These are phyloP conservation scores for Drosophila arawakana DNA, from an alignment of 1,140 invertebrate species.

Conservation along the genomic window DNA sequence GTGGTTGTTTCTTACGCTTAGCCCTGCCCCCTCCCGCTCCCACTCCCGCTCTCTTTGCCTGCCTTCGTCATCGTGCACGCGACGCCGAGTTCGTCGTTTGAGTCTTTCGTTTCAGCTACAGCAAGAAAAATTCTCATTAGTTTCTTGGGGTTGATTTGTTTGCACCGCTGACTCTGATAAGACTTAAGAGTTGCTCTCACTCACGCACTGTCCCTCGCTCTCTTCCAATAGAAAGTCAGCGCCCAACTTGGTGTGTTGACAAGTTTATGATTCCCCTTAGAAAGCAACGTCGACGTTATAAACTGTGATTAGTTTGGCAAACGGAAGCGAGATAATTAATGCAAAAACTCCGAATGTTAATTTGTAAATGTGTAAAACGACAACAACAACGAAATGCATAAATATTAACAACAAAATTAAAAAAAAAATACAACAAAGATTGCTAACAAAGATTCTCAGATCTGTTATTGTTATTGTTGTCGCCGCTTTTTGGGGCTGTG, in stretches of 20 bases:
- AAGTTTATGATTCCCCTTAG: constrained; percentile 1
- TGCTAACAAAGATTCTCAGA: constrained; percentile 60
- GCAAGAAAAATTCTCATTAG: constrained; percentile 2
- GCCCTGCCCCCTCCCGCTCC: constrained; percentile 4
- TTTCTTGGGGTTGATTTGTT: constrained; percentile 21
- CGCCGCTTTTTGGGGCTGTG: constrained; percentile 71
- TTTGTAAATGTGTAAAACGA: constrained; percentile 73
- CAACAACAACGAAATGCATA: constrained; percentile 63
- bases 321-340: constrained; percentile 80
- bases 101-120: constrained; percentile 69
- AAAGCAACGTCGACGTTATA: constrained; percentile 23
- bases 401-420: constrained; percentile 66
- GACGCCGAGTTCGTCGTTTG: constrained; percentile 61
- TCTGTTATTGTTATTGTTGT: constrained; percentile 21
- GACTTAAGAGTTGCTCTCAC: constrained; percentile 37
- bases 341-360: constrained; percentile 75
- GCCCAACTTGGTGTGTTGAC: background rate
- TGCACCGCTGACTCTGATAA: constrained; percentile 69
- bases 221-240: no score
- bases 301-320: constrained; percentile 31
- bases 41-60: constrained; percentile 19
- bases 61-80: constrained; percentile 47
- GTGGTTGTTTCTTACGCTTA: constrained; percentile 64
- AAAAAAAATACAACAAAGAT: constrained; percentile 39
- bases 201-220: background rate